Evolutionary conservation across 2,888 invertebrate genomes (phyloP).

Genomic region (Plagodis pulveraria): DNA sequence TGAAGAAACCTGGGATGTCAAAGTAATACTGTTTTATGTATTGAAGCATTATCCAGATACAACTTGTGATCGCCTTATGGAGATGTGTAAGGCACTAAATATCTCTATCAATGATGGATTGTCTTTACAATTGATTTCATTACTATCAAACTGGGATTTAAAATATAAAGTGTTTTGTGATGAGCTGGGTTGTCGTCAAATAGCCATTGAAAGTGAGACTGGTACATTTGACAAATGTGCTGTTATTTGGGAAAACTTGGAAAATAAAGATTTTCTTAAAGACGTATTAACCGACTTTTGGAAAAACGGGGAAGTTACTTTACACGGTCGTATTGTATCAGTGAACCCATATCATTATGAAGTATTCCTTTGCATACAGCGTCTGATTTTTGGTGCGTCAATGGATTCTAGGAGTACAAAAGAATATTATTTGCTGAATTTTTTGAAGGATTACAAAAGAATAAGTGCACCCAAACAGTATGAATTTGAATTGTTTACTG

Average conservation of each 20-base stretch:
- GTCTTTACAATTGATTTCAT: conserved; percentile 70
- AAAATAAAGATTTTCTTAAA: conserved; percentile 66
- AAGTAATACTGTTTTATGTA: conserved; percentile 74
- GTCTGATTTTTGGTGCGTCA: conserved; percentile 61
- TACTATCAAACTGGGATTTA: conserved; percentile 72
- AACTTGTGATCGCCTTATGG: conserved; percentile 59
- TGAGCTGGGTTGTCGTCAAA: conserved; percentile 60
- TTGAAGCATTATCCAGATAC: conserved; percentile 67
- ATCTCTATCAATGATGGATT: conserved; percentile 70
- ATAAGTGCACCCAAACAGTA: conserved; percentile 76
- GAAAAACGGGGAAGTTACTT: conserved; percentile 77
- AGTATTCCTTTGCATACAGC: conserved; percentile 73
- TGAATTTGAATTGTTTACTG: conserved; percentile 78
- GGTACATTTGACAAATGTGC: conserved; percentile 61
- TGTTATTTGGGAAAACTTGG: conserved; percentile 72
- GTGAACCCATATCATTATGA: conserved; percentile 81
- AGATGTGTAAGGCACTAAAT: conserved; percentile 69
- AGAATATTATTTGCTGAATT: conserved; percentile 75
- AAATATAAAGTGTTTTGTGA: conserved; percentile 66
- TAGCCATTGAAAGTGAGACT: conserved; percentile 61
- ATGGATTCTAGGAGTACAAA: conserved; percentile 61
- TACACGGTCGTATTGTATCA: conserved; percentile 71
- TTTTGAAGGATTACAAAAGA: conserved; percentile 73
- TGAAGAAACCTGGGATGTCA: conserved; percentile 79
- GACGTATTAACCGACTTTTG: conserved; percentile 76